Conservation (phyloP, 2,797 vertebrate species). For the Sebastes nivosus region DNA sequence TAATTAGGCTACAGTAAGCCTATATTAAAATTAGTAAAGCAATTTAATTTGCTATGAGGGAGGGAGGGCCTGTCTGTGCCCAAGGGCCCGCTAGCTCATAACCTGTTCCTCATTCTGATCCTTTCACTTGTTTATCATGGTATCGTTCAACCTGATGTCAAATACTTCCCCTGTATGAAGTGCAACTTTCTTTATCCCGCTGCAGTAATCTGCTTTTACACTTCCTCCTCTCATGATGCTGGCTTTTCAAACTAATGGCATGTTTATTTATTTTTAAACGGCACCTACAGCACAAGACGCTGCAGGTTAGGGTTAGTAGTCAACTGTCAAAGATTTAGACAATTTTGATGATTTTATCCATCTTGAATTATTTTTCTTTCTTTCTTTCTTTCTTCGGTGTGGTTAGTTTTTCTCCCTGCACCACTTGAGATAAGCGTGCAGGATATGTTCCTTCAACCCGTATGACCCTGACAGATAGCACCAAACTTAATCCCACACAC, state of each 20-base stretch:
- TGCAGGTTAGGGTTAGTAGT: not conserved
- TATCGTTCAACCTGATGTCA: not conserved
- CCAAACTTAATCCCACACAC: conserved; percentile 26
- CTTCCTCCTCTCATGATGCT: not conserved
- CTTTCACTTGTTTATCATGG: not conserved
- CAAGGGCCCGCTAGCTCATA: not conserved
- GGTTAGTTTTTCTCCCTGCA: conserved; percentile 46
- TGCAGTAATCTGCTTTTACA: not conserved
- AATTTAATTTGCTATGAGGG: not conserved
- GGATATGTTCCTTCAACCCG: conserved; percentile 75
- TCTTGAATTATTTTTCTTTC: not conserved
- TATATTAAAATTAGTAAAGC: not conserved
- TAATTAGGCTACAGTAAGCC: not conserved
- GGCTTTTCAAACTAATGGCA: not conserved
- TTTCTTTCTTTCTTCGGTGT: not conserved
- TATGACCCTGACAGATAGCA: conserved; percentile 72
- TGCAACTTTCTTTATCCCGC: not conserved
- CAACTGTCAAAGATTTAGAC: not conserved
- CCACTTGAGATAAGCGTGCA: conserved; percentile 74
- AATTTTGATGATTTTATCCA: not conserved
- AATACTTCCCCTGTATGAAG: not conserved
- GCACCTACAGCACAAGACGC: not conserved
- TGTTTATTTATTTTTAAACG: not conserved
- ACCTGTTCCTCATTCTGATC: not conserved
- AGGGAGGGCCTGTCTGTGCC: not conserved